A percentile compares a stretch with the other conserved stretches of the same genome.
Conservation (phyloP, 1,140 invertebrate species). For the Macrobrachium nipponense region DNA sequence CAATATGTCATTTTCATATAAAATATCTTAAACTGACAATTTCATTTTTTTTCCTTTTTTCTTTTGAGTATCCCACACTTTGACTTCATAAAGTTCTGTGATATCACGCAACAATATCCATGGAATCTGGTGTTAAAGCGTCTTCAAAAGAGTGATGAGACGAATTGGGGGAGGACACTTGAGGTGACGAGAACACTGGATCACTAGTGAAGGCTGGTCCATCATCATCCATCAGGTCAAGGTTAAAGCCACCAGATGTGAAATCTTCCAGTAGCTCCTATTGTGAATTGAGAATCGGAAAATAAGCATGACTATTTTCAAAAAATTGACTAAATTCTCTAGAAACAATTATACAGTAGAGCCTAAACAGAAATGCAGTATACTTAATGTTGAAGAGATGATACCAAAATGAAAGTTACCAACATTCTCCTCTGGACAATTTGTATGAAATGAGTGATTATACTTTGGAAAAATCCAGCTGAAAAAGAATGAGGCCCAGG, state of each 20-base stretch:
- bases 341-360: no score
- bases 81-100: not conserved
- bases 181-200: conserved; percentile 54
- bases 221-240: conserved; percentile 57
- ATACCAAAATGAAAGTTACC: no score
- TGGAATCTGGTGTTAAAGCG: conserved; percentile 54
- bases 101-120: conserved; percentile 56
- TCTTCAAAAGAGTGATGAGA: conserved; percentile 57
- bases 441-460: no score
- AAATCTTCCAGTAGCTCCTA: conserved; percentile 58
- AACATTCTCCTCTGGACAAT: no score
- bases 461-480: no score
- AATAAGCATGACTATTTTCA: not conserved
- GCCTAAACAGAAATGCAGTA: no score
- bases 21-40: no score
- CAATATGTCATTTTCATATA: no score
- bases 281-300: not conserved
- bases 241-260: conserved; percentile 54
- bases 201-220: conserved; percentile 55
- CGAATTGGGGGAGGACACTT: conserved; percentile 54
- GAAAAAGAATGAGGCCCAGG: no score
- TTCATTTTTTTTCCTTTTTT: no score
- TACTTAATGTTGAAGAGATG: no score
- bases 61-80: not conserved
- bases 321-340: not conserved